Evolutionary conservation across 2,113 vertebrate species (phyloP), one percentile per base, ranked within the genome.

Genomic region (Pseudorasbora parva): DNA sequence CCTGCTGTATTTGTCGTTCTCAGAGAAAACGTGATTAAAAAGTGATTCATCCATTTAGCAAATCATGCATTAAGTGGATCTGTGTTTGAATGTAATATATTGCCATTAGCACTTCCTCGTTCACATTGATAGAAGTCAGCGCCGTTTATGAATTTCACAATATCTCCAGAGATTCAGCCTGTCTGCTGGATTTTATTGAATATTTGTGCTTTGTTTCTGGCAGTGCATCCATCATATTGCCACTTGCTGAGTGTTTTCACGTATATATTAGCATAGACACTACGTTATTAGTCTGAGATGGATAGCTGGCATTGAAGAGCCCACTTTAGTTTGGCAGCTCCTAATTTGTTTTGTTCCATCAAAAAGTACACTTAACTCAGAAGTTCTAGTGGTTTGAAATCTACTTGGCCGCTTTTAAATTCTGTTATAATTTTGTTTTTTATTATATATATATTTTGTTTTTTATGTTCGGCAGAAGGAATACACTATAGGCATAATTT

Each of bases 11-110:
- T 74, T 37, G n/a, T 84, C 72, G 47, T 86, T 41, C 62, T 83
- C 47, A 64, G 25, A 80, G 45, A 68, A 81, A 83, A 86, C 1
- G 27, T 81, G 43, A 77, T 77, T 81, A 84, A 84, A 87, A 87
- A 81, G 37, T 21, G 76, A 82, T 84, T 84, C 72, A 82, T 68
- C 43, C 76, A 43, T 84, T 87, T 81, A 71, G 60, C 82, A 68
- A 73, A 69, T 81, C 60, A 81, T 60, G 49, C 56, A 23, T 68
- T 86, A 37, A 66, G 74, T 72, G 14, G 25, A 60, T 84, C 27
- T 77, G 78, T 30, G 66, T 80, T 83, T 3, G 30, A 68, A 83
- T 74, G 43, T 49, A 45, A 56, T 47, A 23, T 62, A 49, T 68
- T 73, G 71, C 21, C 66, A 57, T 85, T 85, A 76, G 47, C 37